Conservation (phyloP, 2,888 invertebrate species). For the Amphipoea oculea region DNA sequence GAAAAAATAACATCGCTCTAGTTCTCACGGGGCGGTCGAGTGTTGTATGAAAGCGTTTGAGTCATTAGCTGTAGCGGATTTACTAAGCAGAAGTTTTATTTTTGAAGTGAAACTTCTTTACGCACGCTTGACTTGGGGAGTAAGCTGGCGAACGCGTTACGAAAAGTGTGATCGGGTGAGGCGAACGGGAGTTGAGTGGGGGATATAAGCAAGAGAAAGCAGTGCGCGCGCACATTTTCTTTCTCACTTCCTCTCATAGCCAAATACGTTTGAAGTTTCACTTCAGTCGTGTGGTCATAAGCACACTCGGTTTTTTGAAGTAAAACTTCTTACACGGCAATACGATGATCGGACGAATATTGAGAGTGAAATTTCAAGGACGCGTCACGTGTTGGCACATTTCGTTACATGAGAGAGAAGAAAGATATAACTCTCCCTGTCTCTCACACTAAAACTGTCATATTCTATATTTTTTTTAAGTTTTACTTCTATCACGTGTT, state of each 20-base stretch:
- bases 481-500: too few species aligned
- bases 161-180: too few species aligned
- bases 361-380: neutral
- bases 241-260: too few species aligned
- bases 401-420: neutral
- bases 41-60: conserved; percentile 56
- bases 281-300: too few species aligned
- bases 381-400: neutral
- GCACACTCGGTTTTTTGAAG: too few species aligned
- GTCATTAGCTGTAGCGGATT: conserved; percentile 59
- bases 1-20: conserved; percentile 84
- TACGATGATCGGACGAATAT: neutral
- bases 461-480: neutral
- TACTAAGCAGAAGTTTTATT: too few species aligned
- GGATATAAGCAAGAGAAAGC: too few species aligned
- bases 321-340: neutral
- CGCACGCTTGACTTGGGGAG: too few species aligned
- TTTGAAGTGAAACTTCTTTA: neutral
- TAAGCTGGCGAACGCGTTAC: too few species aligned
- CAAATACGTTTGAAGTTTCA: too few species aligned
- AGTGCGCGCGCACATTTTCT: too few species aligned
- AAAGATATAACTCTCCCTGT: neutral
- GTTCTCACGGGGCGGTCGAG: conserved; percentile 79
- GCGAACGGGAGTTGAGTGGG: too few species aligned
- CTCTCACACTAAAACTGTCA: neutral